Base-by-base conservation (phyloP, 1,140 invertebrate genomes). In the Polypedilum pembai region DNA sequence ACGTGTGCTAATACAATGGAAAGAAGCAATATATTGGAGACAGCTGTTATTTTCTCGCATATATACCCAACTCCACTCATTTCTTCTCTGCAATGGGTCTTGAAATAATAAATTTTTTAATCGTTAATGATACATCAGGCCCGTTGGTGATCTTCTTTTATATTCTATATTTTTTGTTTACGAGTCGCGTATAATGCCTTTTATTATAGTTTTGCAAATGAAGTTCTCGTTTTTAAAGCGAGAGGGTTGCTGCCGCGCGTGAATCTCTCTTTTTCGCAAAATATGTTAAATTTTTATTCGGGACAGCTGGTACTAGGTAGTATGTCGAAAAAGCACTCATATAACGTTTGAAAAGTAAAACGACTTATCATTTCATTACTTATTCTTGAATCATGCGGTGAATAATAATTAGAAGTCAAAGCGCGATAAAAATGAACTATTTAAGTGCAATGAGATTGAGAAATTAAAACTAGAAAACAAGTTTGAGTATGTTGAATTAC, bases 31-130 rank as follows among this genome's bases (percentile, higher is more conserved):
- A 56, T n/a, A 56, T 56, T 56, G 45, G 45, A 56, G 45, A 56
- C 45, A 56, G 45, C 45, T 56, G 45, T 56, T 33, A 5, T 33
- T 33, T 33, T 33, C 24, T 56, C 45, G 45, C 12, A n/a, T 56
- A 45, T 15, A 56, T n/a, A 12, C 12, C 12, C 45, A 56, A n/a
- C 45, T 45, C 41, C 41, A 15, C 41, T n/a, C n/a, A n/a, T n/a
- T n/a, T n/a, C n/a, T 33, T 33, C 24, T 15, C n/a, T 56, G 45
- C 12, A 56, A 56, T 56, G 45, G 45, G 45, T 56, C 45, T 56
- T 56, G 45, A 56, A 56, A 56, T 56, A 56, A 56, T 56, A 56
- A 56, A 56, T n/a, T n/a, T 56, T 56, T 56, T 56, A 56, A 56
- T 56, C 45, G 45, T 56, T 56, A 56, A 56, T 56, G 45, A 56